These are phyloP conservation scores for Enteromius mattozi DNA, from an alignment of 2,797 vertebrate species.

Conservation along the genomic window DNA sequence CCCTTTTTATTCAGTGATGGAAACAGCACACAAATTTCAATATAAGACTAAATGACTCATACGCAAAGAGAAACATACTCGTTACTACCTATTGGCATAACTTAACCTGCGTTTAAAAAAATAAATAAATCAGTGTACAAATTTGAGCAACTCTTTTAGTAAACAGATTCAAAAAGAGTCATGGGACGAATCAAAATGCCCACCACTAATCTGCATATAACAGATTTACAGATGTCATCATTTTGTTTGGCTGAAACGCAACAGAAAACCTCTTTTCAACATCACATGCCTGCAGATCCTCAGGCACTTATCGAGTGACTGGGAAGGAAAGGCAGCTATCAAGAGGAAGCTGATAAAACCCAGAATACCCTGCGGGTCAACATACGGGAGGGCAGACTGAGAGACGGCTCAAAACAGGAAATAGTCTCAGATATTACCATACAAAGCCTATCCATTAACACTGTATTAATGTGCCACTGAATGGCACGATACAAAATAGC, in stretches of 20 bases:
- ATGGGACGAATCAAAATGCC: neutral
- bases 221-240: neutral
- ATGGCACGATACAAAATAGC: neutral
- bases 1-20: too few species aligned
- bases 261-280: neutral
- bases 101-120: neutral
- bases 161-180: neutral
- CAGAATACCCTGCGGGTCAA: conserved; percentile 50
- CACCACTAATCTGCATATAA: neutral
- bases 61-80: neutral
- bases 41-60: neutral
- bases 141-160: neutral
- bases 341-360: conserved; percentile 80
- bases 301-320: conserved; percentile 42
- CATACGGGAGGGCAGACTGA: conserved; percentile 23
- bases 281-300: neutral
- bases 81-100: neutral
- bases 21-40: neutral
- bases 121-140: neutral
- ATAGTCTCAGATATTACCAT: conserved; percentile 44
- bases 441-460: neutral
- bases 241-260: neutral
- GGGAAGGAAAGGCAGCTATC: conserved; percentile 76
- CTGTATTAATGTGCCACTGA: neutral
- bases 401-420: conserved; percentile 61